Conservation (phyloP, 2,797 vertebrate species). For the Pogoniulus pusillus region DNA sequence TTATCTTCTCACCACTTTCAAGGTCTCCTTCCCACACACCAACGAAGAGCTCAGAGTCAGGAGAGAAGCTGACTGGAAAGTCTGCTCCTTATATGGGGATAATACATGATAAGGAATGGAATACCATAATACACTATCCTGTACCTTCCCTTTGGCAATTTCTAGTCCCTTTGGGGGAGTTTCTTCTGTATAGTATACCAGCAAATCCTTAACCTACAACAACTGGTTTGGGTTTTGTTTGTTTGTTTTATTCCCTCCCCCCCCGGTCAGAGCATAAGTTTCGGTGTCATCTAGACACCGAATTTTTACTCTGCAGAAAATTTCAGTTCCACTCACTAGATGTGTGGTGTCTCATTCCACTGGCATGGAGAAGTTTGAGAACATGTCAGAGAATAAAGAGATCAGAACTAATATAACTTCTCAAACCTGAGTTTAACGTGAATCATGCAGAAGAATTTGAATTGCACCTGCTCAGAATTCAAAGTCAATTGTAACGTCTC, state of each 20-base stretch:
- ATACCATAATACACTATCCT: too few relatives aligned
- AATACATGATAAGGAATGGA: too few relatives aligned
- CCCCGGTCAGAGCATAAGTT: neutral
- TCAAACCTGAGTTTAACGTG: neutral
- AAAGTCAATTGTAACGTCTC: neutral
- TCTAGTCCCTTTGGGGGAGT: too few relatives aligned
- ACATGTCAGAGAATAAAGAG: neutral
- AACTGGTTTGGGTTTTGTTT: too few relatives aligned
- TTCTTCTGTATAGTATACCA: too few relatives aligned
- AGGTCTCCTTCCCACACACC: too few relatives aligned
- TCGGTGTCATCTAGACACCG: neutral
- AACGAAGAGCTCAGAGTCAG: too few relatives aligned
- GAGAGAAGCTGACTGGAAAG: too few relatives aligned
- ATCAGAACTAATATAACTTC: neutral
- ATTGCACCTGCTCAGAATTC: neutral
- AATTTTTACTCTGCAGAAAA: neutral
- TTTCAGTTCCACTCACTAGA: neutral
- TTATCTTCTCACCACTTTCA: too few relatives aligned
- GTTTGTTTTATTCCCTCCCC: neutral
- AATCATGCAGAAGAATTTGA: neutral
- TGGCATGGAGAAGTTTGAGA: neutral
- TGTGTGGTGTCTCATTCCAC: neutral
- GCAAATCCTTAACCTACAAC: too few relatives aligned
- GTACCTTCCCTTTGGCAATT: too few relatives aligned
- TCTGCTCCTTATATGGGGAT: too few relatives aligned